Evolutionary conservation across 1,140 invertebrate species (phyloP).

Genomic region (Sminthurinus signatus): DNA sequence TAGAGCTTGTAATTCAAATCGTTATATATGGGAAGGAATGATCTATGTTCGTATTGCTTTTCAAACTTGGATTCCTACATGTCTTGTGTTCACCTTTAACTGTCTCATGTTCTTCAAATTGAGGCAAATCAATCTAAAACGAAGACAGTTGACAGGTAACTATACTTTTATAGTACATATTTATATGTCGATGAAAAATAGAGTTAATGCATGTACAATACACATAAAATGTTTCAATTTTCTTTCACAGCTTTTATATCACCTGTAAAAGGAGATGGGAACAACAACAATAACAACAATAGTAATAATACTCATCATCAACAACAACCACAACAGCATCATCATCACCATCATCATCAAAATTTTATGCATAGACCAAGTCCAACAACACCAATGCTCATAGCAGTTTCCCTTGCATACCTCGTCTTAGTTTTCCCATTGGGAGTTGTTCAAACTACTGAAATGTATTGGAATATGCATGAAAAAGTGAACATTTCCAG

Average conservation of each 20-base stretch:
- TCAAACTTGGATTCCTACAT: constrained; percentile 46
- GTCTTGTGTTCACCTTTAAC: constrained; percentile 46
- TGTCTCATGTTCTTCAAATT: constrained; percentile 43
- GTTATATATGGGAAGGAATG: constrained; percentile 43
- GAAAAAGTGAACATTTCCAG: background rate
- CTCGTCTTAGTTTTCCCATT: constrained; percentile 45
- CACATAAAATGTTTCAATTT: background rate
- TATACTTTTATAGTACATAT: background rate
- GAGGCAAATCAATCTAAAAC: constrained; percentile 14
- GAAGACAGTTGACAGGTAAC: constrained; percentile 33
- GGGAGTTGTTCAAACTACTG: constrained; percentile 46
- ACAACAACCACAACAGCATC: too few relatives aligned
- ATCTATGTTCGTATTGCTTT: constrained; percentile 46
- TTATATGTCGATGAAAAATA: too few relatives aligned
- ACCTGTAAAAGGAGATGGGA: background rate
- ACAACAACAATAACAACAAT: too few relatives aligned
- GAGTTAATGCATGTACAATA: background rate
- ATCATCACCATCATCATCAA: too few relatives aligned
- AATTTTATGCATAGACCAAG: constrained; percentile 11
- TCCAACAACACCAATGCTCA: constrained; percentile 34
- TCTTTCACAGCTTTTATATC: background rate
- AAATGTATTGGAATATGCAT: constrained; percentile 44
- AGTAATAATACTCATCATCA: too few relatives aligned
- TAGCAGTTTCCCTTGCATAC: constrained; percentile 44
- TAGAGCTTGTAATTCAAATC: constrained; percentile 43